phyloP scores from a whole-genome alignment of 2,113 vertebrate genomes.

The Cynopterus brachyotis region DNA sequence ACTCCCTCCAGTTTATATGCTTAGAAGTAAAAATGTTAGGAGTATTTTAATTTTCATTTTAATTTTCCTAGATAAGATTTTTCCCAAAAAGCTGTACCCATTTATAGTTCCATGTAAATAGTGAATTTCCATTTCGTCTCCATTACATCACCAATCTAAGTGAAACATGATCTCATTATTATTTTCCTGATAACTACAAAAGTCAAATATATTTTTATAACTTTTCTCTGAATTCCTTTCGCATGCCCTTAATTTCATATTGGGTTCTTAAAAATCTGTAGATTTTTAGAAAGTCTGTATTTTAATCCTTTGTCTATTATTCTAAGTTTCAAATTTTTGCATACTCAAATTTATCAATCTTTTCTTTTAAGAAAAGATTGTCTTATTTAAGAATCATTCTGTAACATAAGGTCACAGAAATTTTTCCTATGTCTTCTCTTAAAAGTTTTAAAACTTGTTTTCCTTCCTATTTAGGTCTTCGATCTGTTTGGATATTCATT shows the following conservation, averaged over 20 bases:
- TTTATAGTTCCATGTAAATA: neutral
- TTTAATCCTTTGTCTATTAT: neutral
- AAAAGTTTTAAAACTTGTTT: neutral
- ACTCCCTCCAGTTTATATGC: neutral
- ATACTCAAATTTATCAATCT: neutral
- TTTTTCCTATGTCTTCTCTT: neutral
- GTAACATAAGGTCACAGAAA: neutral
- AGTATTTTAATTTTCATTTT: neutral
- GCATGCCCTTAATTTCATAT: neutral
- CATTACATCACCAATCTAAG: neutral
- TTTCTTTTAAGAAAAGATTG: neutral
- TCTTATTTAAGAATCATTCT: neutral
- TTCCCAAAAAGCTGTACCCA: neutral
- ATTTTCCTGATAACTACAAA: neutral
- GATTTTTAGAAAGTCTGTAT: neutral
- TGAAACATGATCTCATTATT: neutral
- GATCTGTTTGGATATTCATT: neutral
- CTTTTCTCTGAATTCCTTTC: neutral
- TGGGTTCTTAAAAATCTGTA: neutral
- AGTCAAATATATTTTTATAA: neutral
- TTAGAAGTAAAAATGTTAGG: constrained; percentile 2
- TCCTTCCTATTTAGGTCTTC: neutral
- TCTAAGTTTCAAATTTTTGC: neutral
- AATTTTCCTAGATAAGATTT: neutral
- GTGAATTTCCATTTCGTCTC: neutral